Conservation (phyloP, 1,140 invertebrate genomes). For the Mizuhopecten yessoensis region DNA sequence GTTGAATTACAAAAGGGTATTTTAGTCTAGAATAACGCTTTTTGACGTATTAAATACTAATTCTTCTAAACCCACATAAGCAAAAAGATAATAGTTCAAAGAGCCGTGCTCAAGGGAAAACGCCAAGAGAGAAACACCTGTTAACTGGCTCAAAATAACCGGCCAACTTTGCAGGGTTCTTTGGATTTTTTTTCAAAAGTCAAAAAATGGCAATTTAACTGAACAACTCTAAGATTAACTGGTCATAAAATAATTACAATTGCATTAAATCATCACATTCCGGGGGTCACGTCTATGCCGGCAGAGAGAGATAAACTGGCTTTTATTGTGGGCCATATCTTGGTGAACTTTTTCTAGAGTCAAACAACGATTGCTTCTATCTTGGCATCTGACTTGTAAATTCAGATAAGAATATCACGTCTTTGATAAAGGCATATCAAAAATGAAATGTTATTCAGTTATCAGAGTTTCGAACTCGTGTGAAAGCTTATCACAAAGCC, state of each 20-base stretch:
- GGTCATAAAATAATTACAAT: constrained; percentile 40
- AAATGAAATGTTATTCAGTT: constrained; percentile 60
- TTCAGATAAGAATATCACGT: constrained; percentile 53
- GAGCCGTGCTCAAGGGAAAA: neutral
- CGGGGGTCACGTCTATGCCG: constrained; percentile 43
- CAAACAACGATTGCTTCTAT: constrained; percentile 53
- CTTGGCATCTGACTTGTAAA: constrained; percentile 49
- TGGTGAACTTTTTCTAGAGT: constrained; percentile 53
- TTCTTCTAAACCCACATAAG: constrained; percentile 8
- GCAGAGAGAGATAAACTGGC: constrained; percentile 47
- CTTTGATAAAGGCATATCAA: constrained; percentile 61
- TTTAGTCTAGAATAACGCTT: constrained; percentile 20
- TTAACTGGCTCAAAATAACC: neutral
- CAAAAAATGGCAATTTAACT: neutral
- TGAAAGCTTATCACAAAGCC: constrained; percentile 57
- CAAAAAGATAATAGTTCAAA: constrained; percentile 36
- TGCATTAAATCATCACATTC: constrained; percentile 49
- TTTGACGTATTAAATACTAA: constrained; percentile 29
- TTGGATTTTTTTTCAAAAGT: neutral
- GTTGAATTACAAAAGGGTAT: constrained; percentile 28
- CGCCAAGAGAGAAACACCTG: neutral
- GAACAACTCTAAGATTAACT: constrained; percentile 35
- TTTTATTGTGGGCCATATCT: constrained; percentile 48
- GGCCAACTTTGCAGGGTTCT: constrained; percentile 4
- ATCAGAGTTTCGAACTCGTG: constrained; percentile 57